Percentiles rank a stretch among this genome's conserved stretches.
Conservation (phyloP, 2,888 invertebrate genomes). For the Protodeltote pygarga region DNA sequence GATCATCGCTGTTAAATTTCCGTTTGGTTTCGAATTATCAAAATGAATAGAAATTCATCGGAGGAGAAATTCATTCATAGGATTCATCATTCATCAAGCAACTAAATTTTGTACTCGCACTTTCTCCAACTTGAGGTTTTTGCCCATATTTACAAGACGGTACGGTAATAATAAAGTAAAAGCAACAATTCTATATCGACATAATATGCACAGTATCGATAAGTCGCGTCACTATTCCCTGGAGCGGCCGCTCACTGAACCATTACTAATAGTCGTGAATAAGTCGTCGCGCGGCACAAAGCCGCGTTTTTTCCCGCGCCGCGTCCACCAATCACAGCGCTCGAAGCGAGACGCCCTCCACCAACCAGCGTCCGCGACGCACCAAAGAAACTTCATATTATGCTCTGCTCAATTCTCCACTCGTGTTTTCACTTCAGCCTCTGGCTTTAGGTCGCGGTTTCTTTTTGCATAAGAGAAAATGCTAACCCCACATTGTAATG, state of each 20-base stretch:
- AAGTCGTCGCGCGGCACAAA: conserved; percentile 79
- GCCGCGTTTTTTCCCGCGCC: conserved; percentile 70
- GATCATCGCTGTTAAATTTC: too few species aligned
- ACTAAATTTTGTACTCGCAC: too few species aligned
- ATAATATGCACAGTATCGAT: conserved; percentile 12
- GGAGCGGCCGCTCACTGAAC: conserved; percentile 71
- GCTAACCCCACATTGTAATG: conserved; percentile 44
- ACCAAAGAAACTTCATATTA: conserved; percentile 81
- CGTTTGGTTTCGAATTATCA: too few species aligned
- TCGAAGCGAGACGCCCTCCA: conserved; percentile 57
- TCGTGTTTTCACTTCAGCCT: conserved; percentile 73
- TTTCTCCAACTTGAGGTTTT: too few species aligned
- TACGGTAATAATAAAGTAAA: background rate
- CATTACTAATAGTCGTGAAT: conserved; percentile 85
- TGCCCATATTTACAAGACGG: too few species aligned
- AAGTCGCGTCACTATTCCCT: conserved; percentile 56
- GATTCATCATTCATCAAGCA: too few species aligned
- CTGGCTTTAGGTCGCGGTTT: conserved; percentile 73
- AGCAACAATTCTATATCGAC: background rate
- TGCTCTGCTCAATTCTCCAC: conserved; percentile 70
- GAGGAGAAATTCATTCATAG: too few species aligned
- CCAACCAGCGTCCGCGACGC: conserved; percentile 72
- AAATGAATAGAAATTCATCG: too few species aligned
- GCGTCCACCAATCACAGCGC: conserved; percentile 71
- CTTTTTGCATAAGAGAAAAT: conserved; percentile 51